These are phyloP conservation scores for Chloropsis cyanopogon DNA, from an alignment of 2,113 vertebrate species.

Conservation along the genomic window DNA sequence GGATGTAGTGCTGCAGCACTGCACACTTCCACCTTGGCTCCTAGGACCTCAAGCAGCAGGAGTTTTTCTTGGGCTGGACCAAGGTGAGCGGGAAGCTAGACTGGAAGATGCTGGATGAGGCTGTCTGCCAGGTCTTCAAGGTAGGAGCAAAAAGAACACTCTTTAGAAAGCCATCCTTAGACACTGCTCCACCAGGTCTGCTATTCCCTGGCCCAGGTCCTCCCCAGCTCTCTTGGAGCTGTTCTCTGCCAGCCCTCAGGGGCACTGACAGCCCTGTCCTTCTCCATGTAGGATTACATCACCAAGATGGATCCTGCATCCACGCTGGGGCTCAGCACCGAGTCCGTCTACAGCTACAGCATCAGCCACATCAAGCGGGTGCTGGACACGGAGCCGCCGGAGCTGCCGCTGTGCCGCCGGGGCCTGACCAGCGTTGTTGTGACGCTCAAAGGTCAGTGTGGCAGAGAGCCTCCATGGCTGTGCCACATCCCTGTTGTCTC, in stretches of 20 bases:
- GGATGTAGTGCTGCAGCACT: background rate
- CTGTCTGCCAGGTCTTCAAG: slow-evolving; percentile 86
- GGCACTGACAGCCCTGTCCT: background rate
- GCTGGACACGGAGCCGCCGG: slow-evolving; percentile 81
- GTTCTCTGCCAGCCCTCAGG: background rate
- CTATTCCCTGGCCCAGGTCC: background rate
- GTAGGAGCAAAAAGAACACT: slow-evolving; percentile 46
- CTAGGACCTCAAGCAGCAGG: slow-evolving; percentile 88
- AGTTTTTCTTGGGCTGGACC: slow-evolving; percentile 87
- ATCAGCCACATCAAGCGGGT: slow-evolving; percentile 83
- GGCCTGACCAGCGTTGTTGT: slow-evolving; percentile 79
- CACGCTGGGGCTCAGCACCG: slow-evolving; percentile 85
- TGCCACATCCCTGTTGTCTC: background rate
- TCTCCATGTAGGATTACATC: slow-evolving; percentile 82
- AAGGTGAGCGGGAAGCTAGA: slow-evolving; percentile 80
- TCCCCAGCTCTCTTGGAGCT: background rate
- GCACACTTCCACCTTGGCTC: background rate
- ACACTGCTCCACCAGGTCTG: background rate
- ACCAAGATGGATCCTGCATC: slow-evolving; percentile 89
- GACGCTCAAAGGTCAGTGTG: slow-evolving; percentile 85
- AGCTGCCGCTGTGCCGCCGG: slow-evolving; percentile 76
- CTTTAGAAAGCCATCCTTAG: background rate
- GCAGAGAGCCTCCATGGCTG: background rate
- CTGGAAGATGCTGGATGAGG: slow-evolving; percentile 88
- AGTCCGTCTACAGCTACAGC: slow-evolving; percentile 88